Evolutionary conservation across 2,113 vertebrate genomes (phyloP).

Genomic region (Vimba vimba): DNA sequence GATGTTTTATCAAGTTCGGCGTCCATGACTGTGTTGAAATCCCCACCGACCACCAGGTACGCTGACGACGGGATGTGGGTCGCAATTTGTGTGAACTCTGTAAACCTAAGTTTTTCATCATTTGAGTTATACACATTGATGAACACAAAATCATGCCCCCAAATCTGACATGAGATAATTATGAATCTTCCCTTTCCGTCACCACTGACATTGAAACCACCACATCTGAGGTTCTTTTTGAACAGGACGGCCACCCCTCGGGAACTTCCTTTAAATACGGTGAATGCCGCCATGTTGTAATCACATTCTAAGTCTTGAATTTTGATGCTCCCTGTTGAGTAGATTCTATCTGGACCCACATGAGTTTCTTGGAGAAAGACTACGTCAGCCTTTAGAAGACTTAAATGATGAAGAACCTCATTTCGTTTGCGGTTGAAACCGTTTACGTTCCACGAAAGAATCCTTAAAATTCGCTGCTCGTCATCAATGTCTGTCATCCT

Average conservation of each 20-base stretch:
- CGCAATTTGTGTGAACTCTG: not conserved
- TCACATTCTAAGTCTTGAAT: conserved; percentile 19
- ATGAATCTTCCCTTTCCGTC: conserved; percentile 49
- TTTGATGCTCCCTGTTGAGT: conserved; percentile 28
- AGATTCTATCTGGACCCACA: conserved; percentile 33
- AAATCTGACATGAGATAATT: conserved; percentile 33
- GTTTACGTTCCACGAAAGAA: conserved; percentile 55
- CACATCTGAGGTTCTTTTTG: conserved; percentile 38
- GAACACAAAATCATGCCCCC: conserved; percentile 49
- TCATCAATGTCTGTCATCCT: not conserved
- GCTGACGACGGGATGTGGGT: not conserved
- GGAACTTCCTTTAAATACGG: conserved; percentile 43
- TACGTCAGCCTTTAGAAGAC: conserved; percentile 39
- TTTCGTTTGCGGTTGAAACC: conserved; percentile 44
- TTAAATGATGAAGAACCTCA: conserved; percentile 37
- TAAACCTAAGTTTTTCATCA: conserved; percentile 44
- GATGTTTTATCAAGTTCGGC: conserved; percentile 49
- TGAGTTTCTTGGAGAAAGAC: conserved; percentile 57
- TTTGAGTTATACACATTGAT: conserved; percentile 50
- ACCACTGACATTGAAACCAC: conserved; percentile 28
- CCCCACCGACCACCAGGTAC: conserved; percentile 38
- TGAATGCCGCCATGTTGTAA: conserved; percentile 41
- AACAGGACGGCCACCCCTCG: conserved; percentile 52
- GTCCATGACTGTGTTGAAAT: conserved; percentile 54
- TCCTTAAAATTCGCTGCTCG: conserved; percentile 11